These are phyloP conservation scores for Oceanodroma tethys DNA, from an alignment of 2,113 vertebrate genomes.

Conservation along the genomic window DNA sequence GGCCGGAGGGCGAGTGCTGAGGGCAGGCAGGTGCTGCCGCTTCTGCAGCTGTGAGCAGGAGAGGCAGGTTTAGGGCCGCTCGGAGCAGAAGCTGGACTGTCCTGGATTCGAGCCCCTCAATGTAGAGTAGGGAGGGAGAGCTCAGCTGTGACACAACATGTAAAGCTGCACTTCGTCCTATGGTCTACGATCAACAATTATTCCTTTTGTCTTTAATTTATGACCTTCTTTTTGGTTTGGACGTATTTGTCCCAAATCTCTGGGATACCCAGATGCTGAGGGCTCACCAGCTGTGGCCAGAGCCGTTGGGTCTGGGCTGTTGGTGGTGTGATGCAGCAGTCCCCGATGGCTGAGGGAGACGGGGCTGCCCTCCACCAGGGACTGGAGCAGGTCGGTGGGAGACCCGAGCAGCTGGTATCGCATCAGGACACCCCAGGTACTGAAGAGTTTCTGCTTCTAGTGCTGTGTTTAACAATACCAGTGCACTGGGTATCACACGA, in stretches of 20 bases:
- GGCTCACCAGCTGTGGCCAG: rapidly evolving
- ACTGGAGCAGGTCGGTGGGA: not conserved
- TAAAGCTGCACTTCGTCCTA: not conserved
- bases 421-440: not conserved
- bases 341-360: rapidly evolving
- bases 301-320: not conserved
- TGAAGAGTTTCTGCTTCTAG: not conserved
- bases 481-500: not conserved
- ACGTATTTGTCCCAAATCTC: rapidly evolving
- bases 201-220: not conserved
- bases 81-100: not conserved
- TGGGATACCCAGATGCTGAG: not conserved
- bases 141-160: not conserved
- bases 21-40: not conserved
- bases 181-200: rapidly evolving
- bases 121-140: not conserved
- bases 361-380: not conserved
- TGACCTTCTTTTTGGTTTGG: not conserved
- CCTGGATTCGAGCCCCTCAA: not conserved
- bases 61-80: not conserved
- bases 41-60: not conserved
- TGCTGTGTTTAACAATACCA: not conserved
- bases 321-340: rapidly evolving
- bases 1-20: rapidly evolving
- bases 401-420: not conserved